Conservation (phyloP, 2,797 vertebrate genomes). For the Onychomys arenicola region DNA sequence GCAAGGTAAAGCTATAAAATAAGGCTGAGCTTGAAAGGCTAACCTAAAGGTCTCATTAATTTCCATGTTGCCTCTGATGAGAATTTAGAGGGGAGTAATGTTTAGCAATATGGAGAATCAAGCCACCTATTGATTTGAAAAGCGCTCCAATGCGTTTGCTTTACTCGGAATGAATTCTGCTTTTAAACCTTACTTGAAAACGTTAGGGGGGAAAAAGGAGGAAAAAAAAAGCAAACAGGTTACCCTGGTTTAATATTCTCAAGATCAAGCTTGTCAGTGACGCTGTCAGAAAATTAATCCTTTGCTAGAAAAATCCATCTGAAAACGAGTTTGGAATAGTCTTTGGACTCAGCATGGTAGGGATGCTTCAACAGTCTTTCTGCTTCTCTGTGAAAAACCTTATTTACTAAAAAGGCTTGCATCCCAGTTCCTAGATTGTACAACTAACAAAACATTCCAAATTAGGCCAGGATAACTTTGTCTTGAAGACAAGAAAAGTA, state of each 20-base stretch:
- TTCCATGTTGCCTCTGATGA: constrained; percentile 71
- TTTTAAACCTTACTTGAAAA: constrained; percentile 62
- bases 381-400: constrained; percentile 73
- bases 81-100: constrained; percentile 75
- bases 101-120: constrained; percentile 74
- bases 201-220: not conserved
- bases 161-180: constrained; percentile 68
- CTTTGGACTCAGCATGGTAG: constrained; percentile 65
- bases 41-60: constrained; percentile 74
- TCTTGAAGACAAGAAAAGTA: not conserved
- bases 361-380: constrained; percentile 62
- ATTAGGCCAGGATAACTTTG: constrained; percentile 37
- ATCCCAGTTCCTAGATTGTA: constrained; percentile 44
- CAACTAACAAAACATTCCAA: constrained; percentile 52
- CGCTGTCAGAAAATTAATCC: constrained; percentile 84
- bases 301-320: constrained; percentile 74
- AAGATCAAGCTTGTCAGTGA: constrained; percentile 80
- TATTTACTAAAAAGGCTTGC: constrained; percentile 26
- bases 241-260: constrained; percentile 82
- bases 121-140: constrained; percentile 80
- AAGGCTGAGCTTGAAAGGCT: constrained; percentile 81
- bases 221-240: constrained; percentile 36
- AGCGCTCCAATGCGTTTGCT: constrained; percentile 67
- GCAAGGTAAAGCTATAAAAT: constrained; percentile 79
- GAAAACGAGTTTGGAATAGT: constrained; percentile 77